Conservation (phyloP, 2,888 invertebrate genomes). For the Gibbula magus region DNA sequence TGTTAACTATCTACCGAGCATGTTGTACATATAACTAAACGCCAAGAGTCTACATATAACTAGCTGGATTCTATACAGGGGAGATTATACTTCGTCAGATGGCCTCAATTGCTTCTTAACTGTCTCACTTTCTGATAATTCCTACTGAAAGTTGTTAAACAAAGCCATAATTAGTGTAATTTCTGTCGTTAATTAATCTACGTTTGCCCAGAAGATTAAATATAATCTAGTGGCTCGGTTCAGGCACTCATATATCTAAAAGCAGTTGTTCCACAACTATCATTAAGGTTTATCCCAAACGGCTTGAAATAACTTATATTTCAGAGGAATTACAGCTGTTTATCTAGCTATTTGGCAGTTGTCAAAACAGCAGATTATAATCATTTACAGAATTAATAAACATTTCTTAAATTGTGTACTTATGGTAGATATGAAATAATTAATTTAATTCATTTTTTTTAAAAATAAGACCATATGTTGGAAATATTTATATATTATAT, state of each 20-base stretch:
- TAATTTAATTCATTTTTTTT: too few relatives aligned
- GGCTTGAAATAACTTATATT: not conserved
- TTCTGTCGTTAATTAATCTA: conserved; percentile 13
- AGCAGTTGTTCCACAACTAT: not conserved
- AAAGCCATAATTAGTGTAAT: conserved; percentile 7
- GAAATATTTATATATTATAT: too few relatives aligned
- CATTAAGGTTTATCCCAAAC: not conserved
- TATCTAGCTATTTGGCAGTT: not conserved
- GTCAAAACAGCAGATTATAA: too few relatives aligned
- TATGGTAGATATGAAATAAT: too few relatives aligned
- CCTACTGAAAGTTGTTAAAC: not conserved
- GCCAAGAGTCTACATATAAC: not conserved
- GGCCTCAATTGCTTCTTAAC: not conserved
- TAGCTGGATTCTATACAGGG: not conserved
- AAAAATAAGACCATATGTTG: too few relatives aligned
- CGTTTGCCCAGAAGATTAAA: not conserved
- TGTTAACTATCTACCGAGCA: not conserved
- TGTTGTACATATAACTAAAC: not conserved
- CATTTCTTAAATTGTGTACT: too few relatives aligned
- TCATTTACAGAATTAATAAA: too few relatives aligned
- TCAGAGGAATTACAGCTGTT: not conserved
- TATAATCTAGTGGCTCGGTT: not conserved
- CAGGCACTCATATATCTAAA: not conserved
- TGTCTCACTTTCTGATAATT: not conserved
- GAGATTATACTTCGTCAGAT: not conserved